Conservation (phyloP, 2,888 invertebrate genomes). For the Rhagium mordax region DNA sequence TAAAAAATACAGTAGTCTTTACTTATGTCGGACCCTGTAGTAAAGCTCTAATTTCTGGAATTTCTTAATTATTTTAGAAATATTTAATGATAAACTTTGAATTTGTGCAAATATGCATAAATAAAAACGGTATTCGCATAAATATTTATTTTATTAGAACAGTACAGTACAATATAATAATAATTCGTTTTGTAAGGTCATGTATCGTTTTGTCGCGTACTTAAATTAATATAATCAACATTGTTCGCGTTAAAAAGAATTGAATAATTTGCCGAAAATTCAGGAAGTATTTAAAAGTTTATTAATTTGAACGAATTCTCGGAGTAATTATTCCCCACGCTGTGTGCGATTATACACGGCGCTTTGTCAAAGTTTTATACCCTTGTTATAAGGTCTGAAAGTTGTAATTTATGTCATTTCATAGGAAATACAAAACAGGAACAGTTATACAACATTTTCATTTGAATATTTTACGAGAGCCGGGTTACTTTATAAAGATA, state of each 20-base stretch:
- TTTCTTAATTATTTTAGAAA: too few species aligned
- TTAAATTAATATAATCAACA: too few species aligned
- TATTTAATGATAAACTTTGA: too few species aligned
- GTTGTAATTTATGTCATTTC: conserved; percentile 6
- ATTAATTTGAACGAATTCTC: neutral
- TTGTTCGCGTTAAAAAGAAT: neutral
- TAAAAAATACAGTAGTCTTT: too few species aligned
- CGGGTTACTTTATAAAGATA: conserved; percentile 10
- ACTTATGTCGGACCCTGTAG: too few species aligned
- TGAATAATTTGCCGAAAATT: neutral
- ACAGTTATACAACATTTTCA: neutral
- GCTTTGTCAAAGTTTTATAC: conserved; percentile 7
- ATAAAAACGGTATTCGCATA: too few species aligned
- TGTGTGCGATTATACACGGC: neutral
- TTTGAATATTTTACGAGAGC: conserved; percentile 4
- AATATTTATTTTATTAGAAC: too few species aligned
- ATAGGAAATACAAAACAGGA: neutral
- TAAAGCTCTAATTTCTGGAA: too few species aligned
- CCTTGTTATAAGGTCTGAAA: neutral
- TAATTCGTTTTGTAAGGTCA: too few species aligned
- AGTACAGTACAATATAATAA: too few species aligned
- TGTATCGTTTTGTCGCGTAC: too few species aligned
- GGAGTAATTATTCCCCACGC: neutral
- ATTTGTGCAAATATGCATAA: too few species aligned
- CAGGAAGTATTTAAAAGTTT: neutral